These are phyloP conservation scores for Solea solea DNA, from an alignment of 2,113 vertebrate genomes.

Conservation along the genomic window DNA sequence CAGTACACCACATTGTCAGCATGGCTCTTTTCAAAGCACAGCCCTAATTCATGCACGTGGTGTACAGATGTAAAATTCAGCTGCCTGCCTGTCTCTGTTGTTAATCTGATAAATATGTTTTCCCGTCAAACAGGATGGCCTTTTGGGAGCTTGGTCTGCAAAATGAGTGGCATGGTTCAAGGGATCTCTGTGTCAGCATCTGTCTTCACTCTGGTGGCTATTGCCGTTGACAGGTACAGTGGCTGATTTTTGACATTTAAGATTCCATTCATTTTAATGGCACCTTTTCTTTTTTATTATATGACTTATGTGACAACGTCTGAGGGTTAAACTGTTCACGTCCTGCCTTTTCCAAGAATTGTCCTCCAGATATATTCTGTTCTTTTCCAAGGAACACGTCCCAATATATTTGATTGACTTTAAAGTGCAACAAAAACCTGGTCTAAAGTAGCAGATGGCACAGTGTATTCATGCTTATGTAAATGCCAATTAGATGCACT, in stretches of 20 bases:
- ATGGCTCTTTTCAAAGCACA: background rate
- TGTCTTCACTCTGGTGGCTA: constrained; percentile 93
- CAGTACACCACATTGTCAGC: background rate
- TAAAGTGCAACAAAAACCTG: too few species aligned
- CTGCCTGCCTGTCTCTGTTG: background rate
- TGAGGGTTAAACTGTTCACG: too few species aligned
- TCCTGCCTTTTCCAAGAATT: too few species aligned
- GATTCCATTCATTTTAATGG: background rate
- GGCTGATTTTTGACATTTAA: background rate
- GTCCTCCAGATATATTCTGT: too few species aligned
- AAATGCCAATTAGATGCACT: too few species aligned
- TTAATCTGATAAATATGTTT: constrained; percentile 1
- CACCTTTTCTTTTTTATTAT: background rate
- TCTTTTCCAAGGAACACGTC: too few species aligned
- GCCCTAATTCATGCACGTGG: background rate
- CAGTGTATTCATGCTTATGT: too few species aligned
- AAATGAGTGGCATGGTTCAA: constrained; percentile 93
- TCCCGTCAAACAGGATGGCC: constrained; percentile 88
- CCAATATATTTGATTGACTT: too few species aligned
- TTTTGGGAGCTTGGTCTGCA: constrained; percentile 92
- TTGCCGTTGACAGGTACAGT: constrained; percentile 91
- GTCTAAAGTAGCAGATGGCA: too few species aligned
- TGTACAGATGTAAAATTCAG: too few species aligned
- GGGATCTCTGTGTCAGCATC: constrained; percentile 93
- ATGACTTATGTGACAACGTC: too few species aligned